Percentiles rank a stretch among this genome's conserved stretches.
phyloP scores from a whole-genome alignment of 2,888 invertebrate genomes.

The Acronicta aceris region DNA sequence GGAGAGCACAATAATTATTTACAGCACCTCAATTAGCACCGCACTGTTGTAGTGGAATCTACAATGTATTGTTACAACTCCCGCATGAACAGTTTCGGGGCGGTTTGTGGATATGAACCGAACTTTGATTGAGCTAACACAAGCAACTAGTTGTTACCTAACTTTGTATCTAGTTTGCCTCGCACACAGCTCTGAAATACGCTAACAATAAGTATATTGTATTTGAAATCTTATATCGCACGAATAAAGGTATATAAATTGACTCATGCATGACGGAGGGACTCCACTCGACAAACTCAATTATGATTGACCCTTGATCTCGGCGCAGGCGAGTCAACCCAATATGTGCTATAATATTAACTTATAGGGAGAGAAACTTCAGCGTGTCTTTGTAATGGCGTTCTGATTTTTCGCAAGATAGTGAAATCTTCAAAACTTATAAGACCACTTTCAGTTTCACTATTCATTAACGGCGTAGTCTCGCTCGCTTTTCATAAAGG shows the following conservation, averaged over 20 bases:
- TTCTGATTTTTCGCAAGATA: background rate
- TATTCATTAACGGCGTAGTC: slow-evolving; percentile 36
- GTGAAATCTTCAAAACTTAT: slow-evolving; percentile 15
- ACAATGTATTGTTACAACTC: slow-evolving; percentile 27
- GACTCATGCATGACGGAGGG: slow-evolving; percentile 44
- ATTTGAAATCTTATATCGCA: slow-evolving; percentile 34
- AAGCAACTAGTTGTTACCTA: slow-evolving; percentile 47
- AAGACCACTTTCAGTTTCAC: slow-evolving; percentile 22
- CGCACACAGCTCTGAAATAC: slow-evolving; percentile 4
- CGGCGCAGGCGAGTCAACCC: slow-evolving; percentile 60
- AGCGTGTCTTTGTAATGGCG: background rate
- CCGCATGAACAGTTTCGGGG: slow-evolving; percentile 28
- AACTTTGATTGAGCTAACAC: slow-evolving; percentile 48
- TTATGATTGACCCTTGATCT: slow-evolving; percentile 77
- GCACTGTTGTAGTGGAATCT: slow-evolving; percentile 11
- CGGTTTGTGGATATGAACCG: slow-evolving; percentile 12
- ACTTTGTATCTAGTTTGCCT: slow-evolving; percentile 20
- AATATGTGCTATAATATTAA: slow-evolving; percentile 49
- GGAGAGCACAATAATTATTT: slow-evolving; percentile 30
- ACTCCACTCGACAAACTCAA: slow-evolving; percentile 65
- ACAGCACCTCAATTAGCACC: slow-evolving; percentile 31
- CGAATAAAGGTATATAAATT: slow-evolving; percentile 45
- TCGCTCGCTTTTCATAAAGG: slow-evolving; percentile 32
- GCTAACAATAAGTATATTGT: slow-evolving; percentile 8
- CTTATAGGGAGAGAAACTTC: slow-evolving; percentile 1